Evolutionary conservation across 2,797 vertebrate genomes (phyloP).

Genomic region (Gouania willdenowi): DNA sequence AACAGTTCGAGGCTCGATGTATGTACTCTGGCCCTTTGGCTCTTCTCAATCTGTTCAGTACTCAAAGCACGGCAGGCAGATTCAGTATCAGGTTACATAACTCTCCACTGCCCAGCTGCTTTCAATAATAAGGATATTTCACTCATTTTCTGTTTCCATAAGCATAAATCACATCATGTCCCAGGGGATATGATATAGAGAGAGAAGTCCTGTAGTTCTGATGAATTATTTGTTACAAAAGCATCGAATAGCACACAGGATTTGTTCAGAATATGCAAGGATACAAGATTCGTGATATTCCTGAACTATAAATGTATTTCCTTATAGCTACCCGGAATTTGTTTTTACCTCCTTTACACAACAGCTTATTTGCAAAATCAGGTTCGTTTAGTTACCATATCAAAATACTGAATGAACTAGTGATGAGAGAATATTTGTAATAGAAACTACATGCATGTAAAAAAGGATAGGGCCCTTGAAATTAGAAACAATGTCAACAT

Average conservation of each 20-base stretch:
- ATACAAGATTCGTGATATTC: too few relatives aligned
- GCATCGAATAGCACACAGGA: neutral
- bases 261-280: too few relatives aligned
- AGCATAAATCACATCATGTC: conserved; percentile 28
- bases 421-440: too few relatives aligned
- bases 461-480: too few relatives aligned
- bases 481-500: too few relatives aligned
- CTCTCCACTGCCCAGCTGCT: conserved; percentile 30
- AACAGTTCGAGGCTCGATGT: neutral
- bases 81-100: conserved; percentile 48
- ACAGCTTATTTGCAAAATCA: too few relatives aligned
- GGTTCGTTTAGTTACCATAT: too few relatives aligned
- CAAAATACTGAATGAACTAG: too few relatives aligned
- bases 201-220: conserved; percentile 1
- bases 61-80: conserved; percentile 19
- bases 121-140: conserved; percentile 36
- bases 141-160: conserved; percentile 29
- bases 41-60: neutral
- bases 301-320: too few relatives aligned
- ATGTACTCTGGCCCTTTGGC: neutral
- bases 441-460: too few relatives aligned
- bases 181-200: conserved; percentile 6
- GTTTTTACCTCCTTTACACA: too few relatives aligned
- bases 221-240: conserved; percentile 1
- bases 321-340: too few relatives aligned